phyloP scores from a whole-genome alignment of 2,888 invertebrate genomes.

The Quadroppia sp. region DNA sequence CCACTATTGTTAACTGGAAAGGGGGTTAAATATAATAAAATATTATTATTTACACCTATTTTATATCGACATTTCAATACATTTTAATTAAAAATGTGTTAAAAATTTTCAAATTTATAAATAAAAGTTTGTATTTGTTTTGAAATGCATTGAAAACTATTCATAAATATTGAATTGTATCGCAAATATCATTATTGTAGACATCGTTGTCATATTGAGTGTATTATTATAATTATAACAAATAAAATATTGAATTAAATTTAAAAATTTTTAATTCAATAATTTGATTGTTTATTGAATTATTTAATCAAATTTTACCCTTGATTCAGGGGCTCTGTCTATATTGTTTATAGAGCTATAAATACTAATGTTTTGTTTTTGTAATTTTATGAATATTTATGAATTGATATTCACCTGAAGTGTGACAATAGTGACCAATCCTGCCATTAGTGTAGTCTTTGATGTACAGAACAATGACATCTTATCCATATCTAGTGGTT shows the following conservation, averaged over 20 bases:
- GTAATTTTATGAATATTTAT: background rate
- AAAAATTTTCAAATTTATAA: no score
- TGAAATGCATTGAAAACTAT: no score
- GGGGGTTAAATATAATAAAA: background rate
- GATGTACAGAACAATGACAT: conserved; percentile 40
- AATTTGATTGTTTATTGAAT: no score
- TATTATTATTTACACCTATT: background rate
- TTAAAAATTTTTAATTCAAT: no score
- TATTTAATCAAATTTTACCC: no score
- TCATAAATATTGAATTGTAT: no score
- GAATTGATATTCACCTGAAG: conserved; percentile 37
- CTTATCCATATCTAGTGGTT: background rate
- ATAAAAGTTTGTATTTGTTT: no score
- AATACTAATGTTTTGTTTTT: background rate
- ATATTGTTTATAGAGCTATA: no score
- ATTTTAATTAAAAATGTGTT: background rate
- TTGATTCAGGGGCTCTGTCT: background rate
- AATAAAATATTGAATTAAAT: no score
- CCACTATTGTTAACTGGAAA: conserved; percentile 35
- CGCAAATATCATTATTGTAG: no score
- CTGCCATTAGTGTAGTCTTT: conserved; percentile 39
- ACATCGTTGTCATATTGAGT: no score
- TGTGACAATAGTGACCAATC: conserved; percentile 39
- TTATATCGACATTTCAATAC: background rate
- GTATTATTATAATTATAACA: no score